A percentile compares a stretch with the other conserved stretches of the same genome.
Evolutionary conservation across 2,797 vertebrate species (phyloP).

Genomic region (Yasuhikotakia modesta): DNA sequence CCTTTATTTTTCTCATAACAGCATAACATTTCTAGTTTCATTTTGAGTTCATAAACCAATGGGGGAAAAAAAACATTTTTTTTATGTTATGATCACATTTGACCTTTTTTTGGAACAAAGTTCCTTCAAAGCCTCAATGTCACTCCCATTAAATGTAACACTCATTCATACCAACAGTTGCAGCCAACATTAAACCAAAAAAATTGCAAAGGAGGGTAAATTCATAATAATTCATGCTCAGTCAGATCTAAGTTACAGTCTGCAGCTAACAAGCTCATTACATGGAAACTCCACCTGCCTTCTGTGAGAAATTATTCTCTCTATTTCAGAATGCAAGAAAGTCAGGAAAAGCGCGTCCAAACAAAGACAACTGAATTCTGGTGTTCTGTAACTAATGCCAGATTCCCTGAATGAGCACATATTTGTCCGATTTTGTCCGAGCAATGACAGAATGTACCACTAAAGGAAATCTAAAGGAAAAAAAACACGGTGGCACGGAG

Average conservation of each 20-base stretch:
- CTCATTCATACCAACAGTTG: background rate
- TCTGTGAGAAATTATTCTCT: background rate
- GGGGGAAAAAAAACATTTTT: too few species aligned
- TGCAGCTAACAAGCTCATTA: background rate
- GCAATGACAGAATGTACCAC: too few species aligned
- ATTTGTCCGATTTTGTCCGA: slow-evolving; percentile 18
- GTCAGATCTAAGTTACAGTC: background rate
- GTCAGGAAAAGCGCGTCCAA: background rate
- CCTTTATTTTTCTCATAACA: background rate
- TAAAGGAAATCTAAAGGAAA: background rate
- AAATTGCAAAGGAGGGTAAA: too few species aligned
- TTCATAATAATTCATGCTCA: slow-evolving; percentile 1
- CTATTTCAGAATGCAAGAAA: background rate
- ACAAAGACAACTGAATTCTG: slow-evolving; percentile 8
- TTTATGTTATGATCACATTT: too few species aligned
- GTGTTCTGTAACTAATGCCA: slow-evolving; percentile 29
- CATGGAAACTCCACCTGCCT: slow-evolving; percentile 11
- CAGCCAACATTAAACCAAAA: background rate
- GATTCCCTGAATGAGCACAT: background rate
- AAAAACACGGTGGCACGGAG: background rate
- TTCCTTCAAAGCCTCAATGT: background rate
- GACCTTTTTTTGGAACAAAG: background rate
- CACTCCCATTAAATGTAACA: background rate
- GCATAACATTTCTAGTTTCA: too few species aligned
- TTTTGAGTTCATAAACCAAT: too few species aligned